These are phyloP conservation scores for Eueremaeus valkanovi DNA, from an alignment of 2,888 invertebrate genomes.

Conservation along the genomic window DNA sequence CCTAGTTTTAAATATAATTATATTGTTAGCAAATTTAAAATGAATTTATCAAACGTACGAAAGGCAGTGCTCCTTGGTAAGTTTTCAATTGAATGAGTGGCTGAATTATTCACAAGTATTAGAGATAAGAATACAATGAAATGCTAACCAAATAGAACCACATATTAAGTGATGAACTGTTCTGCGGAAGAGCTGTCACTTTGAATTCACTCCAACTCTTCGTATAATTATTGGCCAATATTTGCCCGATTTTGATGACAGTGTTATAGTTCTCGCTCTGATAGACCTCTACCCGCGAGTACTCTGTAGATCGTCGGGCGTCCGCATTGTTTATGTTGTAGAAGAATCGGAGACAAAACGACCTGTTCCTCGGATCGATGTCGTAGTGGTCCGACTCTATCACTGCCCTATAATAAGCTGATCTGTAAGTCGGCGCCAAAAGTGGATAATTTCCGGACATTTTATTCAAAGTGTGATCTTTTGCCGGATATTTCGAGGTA, in stretches of 20 bases:
- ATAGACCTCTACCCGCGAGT: neutral
- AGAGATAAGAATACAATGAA: neutral
- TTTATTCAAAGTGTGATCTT: neutral
- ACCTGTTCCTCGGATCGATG: neutral
- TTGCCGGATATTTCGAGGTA: neutral
- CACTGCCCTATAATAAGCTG: conserved; percentile 38
- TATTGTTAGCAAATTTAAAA: too few species aligned
- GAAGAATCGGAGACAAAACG: neutral
- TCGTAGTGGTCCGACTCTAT: conserved; percentile 42
- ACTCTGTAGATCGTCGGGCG: neutral
- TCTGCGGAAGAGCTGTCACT: neutral
- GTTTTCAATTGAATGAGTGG: too few species aligned
- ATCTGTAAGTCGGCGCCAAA: neutral
- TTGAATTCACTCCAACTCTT: neutral
- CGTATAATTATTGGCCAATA: too few species aligned
- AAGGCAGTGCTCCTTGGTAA: too few species aligned
- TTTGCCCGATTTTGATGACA: neutral
- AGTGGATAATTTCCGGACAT: neutral
- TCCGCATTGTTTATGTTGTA: neutral
- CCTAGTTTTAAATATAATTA: neutral
- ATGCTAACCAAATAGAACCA: conserved; percentile 10
- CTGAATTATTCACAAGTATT: too few species aligned
- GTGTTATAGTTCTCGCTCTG: neutral
- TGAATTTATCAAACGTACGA: too few species aligned
- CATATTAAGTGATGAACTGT: neutral